Evolutionary conservation across 2,113 vertebrate genomes (phyloP).

Genomic region (Andinoacara biseriatus): DNA sequence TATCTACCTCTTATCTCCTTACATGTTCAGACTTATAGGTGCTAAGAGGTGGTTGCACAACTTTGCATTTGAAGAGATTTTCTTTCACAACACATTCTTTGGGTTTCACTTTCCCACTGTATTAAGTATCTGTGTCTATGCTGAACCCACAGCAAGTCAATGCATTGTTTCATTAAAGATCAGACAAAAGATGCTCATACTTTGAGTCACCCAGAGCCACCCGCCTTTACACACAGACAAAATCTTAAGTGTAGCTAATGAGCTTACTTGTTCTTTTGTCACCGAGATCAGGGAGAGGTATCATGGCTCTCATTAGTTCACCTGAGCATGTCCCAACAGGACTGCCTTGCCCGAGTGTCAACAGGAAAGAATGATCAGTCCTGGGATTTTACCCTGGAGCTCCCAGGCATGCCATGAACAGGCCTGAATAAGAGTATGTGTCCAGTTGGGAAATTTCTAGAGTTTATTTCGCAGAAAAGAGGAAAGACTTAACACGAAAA

Average conservation of each 20-base stretch:
- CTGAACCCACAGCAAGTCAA: background rate
- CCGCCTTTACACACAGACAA: constrained; percentile 25
- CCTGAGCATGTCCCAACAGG: constrained; percentile 71
- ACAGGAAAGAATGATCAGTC: constrained; percentile 64
- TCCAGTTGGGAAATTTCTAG: constrained; percentile 21
- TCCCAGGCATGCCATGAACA: constrained; percentile 6
- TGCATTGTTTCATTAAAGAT: background rate
- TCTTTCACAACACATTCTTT: constrained; percentile 67
- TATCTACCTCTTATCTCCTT: constrained; percentile 36
- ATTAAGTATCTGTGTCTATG: constrained; percentile 17
- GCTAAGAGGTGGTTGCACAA: constrained; percentile 71
- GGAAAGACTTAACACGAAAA: background rate
- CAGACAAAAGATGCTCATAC: background rate
- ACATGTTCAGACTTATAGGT: constrained; percentile 73
- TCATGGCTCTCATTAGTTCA: constrained; percentile 56
- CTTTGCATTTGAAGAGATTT: constrained; percentile 48
- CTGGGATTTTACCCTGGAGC: constrained; percentile 64
- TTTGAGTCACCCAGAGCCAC: constrained; percentile 46
- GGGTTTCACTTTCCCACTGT: constrained; percentile 48
- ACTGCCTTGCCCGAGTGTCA: constrained; percentile 60
- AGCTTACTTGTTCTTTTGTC: constrained; percentile 62
- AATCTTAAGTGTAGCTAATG: constrained; percentile 7
- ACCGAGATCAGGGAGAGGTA: constrained; percentile 39
- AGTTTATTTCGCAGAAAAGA: background rate
- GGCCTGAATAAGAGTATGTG: constrained; percentile 4